Conservation (phyloP, 2,888 invertebrate species). For the Phortica magna region DNA sequence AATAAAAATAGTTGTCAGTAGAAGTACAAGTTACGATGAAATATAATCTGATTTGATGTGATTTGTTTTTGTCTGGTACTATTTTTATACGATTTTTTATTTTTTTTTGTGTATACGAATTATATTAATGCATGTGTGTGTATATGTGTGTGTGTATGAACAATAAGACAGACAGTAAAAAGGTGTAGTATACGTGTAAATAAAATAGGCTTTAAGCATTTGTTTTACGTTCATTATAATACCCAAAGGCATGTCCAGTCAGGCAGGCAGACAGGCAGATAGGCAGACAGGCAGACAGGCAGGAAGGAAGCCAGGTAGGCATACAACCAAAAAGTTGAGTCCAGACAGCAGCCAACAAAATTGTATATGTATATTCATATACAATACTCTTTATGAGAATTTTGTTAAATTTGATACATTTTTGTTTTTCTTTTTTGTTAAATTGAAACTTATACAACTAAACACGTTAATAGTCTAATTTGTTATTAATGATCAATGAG, state of each 20-base stretch:
- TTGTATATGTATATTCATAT: background rate
- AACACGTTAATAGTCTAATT: background rate
- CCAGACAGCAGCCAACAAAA: background rate
- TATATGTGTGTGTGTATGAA: background rate
- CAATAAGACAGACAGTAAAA: slow-evolving; percentile 17
- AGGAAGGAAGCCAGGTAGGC: background rate
- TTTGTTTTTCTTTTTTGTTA: background rate
- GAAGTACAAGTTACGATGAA: slow-evolving; percentile 31
- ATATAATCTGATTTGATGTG: background rate
- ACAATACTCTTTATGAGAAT: background rate
- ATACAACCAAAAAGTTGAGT: background rate
- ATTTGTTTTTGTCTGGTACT: background rate
- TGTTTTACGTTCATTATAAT: background rate
- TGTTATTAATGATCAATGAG: slow-evolving; percentile 62
- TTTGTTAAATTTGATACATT: background rate
- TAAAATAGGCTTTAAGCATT: slow-evolving; percentile 6
- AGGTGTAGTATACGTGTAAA: background rate
- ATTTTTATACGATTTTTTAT: background rate
- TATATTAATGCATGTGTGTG: background rate
- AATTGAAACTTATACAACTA: background rate
- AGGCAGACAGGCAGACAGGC: background rate
- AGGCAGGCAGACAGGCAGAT: background rate
- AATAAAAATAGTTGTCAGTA: background rate
- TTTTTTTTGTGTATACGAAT: background rate
- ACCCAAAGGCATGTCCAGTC: background rate